Evolutionary conservation across 2,797 vertebrate species (phyloP), one percentile per base, ranked within the genome.

Genomic region (Melanotaenia nigrans): DNA sequence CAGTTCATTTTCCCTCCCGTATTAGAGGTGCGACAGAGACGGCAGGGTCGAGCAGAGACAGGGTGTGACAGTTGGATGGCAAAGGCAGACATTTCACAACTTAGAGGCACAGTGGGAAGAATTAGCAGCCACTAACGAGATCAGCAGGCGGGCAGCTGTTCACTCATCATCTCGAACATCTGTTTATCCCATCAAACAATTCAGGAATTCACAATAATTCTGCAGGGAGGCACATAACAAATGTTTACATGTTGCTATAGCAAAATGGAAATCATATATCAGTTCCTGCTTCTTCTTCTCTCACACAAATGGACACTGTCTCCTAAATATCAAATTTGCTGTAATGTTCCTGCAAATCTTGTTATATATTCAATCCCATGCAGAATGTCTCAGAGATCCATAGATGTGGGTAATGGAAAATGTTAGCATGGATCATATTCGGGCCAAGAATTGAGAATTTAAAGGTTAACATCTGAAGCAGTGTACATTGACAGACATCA

Each of bases 131-230:
- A 47, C 81, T 87, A 83, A 88, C 79, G 81, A 85, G 83, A 84
- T 86, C 87, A 83, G 78, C 8, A 35, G 79, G 82, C 61, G 75
- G 18, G 85, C 90, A 89, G 84, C 74, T 90, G 87, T 73, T 91
- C 71, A 16, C 81, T 76, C 75, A 9, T 59, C 79, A 64, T 80
- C 78, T 20, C 51, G 1, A 88, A 79, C 82, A 83, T 82, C 82
- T 91, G 86, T 73, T 87, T 83, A 64, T 76, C 65, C 38, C 24
- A 69, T 85, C 77, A 71, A 75, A 78, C 79, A 69, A 68, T 80
- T 63, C 54, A 32, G 54, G n/a, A 25, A 73, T 77, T 73, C 57
- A 53, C 57, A 51, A 63, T 55, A 2, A 25, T 33, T 30, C 65
- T 56, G 61, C 67, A 49, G 76, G 4, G 68, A 14, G 0, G 25